Conservation (phyloP, 30 jellyfish, hydroid and myxozoan genomes). For the Haliclystus octoradiatus region DNA sequence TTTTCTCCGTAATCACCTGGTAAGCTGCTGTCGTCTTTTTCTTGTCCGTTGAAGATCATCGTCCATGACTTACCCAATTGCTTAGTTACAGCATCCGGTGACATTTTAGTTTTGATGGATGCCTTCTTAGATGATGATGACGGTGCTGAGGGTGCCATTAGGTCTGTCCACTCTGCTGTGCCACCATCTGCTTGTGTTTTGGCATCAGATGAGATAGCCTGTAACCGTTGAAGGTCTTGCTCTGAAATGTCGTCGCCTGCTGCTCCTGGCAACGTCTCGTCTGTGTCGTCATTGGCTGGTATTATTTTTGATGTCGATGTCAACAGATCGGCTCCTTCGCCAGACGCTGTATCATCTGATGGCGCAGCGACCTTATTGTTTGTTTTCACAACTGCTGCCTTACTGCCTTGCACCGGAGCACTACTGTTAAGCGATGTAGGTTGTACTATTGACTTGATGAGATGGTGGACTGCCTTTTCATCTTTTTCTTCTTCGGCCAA, state of each 20-base stretch:
- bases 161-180: constrained; percentile 44
- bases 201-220: constrained; percentile 35
- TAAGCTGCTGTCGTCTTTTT: constrained; percentile 48
- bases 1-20: constrained; percentile 97
- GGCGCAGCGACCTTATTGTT: too few species aligned
- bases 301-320: constrained; percentile 41
- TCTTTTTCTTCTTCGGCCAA: not conserved
- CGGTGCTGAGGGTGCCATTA: constrained; percentile 43
- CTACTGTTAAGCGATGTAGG: not conserved
- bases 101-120: not conserved
- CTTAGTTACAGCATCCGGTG: constrained; percentile 10
- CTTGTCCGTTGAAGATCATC: constrained; percentile 45
- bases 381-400: not conserved
- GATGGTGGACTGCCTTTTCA: constrained; percentile 1
- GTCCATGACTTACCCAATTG: constrained; percentile 62
- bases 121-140: not conserved
- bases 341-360: constrained; percentile 16
- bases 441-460: not conserved
- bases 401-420: too few species aligned
- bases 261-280: constrained; percentile 56
- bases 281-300: constrained; percentile 42
- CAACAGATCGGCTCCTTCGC: constrained; percentile 79
- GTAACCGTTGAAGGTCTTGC: constrained; percentile 56
- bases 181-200: constrained; percentile 25
- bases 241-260: constrained; percentile 65